Evolutionary conservation across 2,888 invertebrate genomes (phyloP).

Genomic region (Drosophila kokeensis): DNA sequence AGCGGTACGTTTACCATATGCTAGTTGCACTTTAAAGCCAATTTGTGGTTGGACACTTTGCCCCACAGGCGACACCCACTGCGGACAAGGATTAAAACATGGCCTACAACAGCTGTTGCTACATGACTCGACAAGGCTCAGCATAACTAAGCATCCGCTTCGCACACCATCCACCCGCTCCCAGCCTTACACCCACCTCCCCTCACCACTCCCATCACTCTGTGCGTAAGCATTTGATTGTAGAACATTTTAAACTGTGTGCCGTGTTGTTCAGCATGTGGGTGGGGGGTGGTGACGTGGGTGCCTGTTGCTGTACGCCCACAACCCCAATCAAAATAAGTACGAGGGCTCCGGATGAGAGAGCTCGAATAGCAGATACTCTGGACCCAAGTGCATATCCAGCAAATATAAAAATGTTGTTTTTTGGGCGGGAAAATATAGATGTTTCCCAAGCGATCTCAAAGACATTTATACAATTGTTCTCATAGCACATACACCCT

Average conservation of each 20-base stretch:
- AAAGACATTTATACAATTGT: not conserved
- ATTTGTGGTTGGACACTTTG: conserved; percentile 33
- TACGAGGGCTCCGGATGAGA: not conserved
- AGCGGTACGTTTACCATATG: conserved; percentile 18
- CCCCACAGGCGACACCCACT: conserved; percentile 11
- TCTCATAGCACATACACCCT: not conserved
- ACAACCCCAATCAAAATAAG: not conserved
- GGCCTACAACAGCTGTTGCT: conserved; percentile 76
- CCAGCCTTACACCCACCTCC: not conserved
- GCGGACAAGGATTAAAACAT: conserved; percentile 65
- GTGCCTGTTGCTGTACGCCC: conserved; percentile 58
- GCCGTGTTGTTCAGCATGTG: conserved; percentile 14
- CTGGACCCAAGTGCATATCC: not conserved
- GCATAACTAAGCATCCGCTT: conserved; percentile 34
- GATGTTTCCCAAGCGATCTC: not conserved
- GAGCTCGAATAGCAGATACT: not conserved
- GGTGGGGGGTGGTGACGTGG: not conserved
- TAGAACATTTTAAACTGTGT: conserved; percentile 50
- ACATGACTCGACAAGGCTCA: conserved; percentile 72
- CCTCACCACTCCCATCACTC: not conserved
- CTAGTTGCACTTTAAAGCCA: conserved; percentile 45
- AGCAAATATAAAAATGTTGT: not conserved
- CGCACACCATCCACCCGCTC: not conserved
- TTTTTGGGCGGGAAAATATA: not conserved
- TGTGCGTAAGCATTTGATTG: conserved; percentile 70